Base-by-base conservation (phyloP, 2,888 invertebrate species). In the Galeopsomyia nigrocyanea region DNA sequence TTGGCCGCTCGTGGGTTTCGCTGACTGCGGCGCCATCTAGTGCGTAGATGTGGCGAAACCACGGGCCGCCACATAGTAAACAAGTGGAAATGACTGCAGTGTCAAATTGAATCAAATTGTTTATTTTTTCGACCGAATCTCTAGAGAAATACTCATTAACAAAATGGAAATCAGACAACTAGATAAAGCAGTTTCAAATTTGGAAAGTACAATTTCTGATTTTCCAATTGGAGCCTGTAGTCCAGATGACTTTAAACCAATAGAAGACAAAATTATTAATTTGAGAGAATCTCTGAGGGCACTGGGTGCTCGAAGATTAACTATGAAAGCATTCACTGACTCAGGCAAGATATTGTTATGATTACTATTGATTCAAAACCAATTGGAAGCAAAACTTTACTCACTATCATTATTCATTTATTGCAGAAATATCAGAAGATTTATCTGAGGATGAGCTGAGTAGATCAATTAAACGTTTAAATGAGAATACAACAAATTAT, bases 201-300 rank as follows among this genome's bases (percentile, higher is more conserved):
- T 82, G 5, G 31, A 70, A 7, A 14, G 65, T 55, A 69, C 55
- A 21, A 68, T 81, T 21, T 68, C 61, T 10, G 58, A 78, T 57
- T 83, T 81, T 51, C 78, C 78, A 22, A 16, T 80, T 22, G 79
- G 79, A 17, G 80, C 78, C 7, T 39, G 73, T 10, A 76, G 77
- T 22, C 47, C 76, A 16, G 75, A 80, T 21, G 82, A 81, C 56
- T 79, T 77, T 2, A 79, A 75, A 47, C 76, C 81, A 5, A 19
- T 76, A 0, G 79, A 80, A 55, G 78, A 80, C 19, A 80, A 75
- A 72, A 78, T 82, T 19, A 46, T n/a, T 22, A 50, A 64, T 14
- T 49, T 71, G n/a, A 77, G 75, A 57, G 50, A 73, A 31, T 50
- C 67, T 0, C 47, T 82, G 9, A 79, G 68, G 56, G 65, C 51